Evolutionary conservation across 1,140 invertebrate genomes (phyloP).

Genomic region (Drosophila seguyi): DNA sequence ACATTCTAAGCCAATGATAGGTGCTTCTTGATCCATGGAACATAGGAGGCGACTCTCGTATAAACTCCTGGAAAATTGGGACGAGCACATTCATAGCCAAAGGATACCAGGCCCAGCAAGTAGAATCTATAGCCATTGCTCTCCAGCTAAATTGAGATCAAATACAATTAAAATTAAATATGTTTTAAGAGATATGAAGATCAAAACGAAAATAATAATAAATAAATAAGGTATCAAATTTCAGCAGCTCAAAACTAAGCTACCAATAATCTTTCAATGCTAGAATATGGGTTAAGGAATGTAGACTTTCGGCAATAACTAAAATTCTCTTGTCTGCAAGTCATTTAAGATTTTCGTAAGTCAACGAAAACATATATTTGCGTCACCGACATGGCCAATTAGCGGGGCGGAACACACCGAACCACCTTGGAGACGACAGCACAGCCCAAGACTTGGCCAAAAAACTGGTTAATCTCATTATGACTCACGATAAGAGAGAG

Average conservation of each 20-base stretch:
- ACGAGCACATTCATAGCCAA: slow-evolving; percentile 90
- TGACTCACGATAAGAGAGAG: slow-evolving; percentile 40
- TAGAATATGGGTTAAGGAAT: background rate
- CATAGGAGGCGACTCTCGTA: slow-evolving; percentile 87
- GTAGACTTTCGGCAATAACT: background rate
- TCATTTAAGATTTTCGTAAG: slow-evolving; percentile 30
- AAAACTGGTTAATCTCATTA: slow-evolving; percentile 51
- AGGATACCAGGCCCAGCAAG: slow-evolving; percentile 88
- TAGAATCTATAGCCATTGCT: slow-evolving; percentile 84
- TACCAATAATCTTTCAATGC: too few species aligned
- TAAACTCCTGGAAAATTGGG: slow-evolving; percentile 90
- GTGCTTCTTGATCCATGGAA: slow-evolving; percentile 73
- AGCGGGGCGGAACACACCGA: slow-evolving; percentile 17
- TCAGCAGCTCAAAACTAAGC: background rate
- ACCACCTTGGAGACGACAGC: slow-evolving; percentile 49
- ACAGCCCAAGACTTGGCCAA: slow-evolving; percentile 25
- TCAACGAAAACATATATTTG: slow-evolving; percentile 30
- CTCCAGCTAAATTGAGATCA: slow-evolving; percentile 45
- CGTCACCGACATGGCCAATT: slow-evolving; percentile 27
- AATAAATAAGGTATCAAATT: background rate
- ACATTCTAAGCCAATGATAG: slow-evolving; percentile 27
- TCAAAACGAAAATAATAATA: too few species aligned
- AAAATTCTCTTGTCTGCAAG: slow-evolving; percentile 22
- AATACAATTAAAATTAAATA: background rate
- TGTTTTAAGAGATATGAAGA: background rate